Percentiles rank a stretch among this genome's conserved stretches.
Evolutionary conservation across 2,797 vertebrate species (phyloP).

Genomic region (Enteromius treurensis): DNA sequence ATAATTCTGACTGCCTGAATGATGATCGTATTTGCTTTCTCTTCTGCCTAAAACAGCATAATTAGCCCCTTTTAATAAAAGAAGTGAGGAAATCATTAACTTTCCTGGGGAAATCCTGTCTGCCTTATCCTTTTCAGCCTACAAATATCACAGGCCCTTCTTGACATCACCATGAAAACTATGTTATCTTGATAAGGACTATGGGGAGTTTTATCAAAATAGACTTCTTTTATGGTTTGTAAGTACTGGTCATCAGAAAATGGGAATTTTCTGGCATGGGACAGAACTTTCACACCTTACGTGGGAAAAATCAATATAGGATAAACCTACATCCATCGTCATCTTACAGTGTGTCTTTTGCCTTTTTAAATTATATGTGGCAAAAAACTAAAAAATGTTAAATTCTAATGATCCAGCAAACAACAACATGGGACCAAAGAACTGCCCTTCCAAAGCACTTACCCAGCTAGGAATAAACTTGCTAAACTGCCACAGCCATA

Average conservation of each 20-base stretch:
- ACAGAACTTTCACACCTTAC: neutral
- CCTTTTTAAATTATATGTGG: neutral
- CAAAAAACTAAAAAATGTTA: neutral
- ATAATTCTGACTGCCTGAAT: neutral
- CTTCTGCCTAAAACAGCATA: slow-evolving; percentile 27
- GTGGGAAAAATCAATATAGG: neutral
- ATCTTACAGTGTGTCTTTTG: neutral
- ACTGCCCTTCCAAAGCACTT: neutral
- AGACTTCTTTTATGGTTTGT: neutral
- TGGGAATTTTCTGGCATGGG: neutral
- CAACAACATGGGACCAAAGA: slow-evolving; percentile 9
- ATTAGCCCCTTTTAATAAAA: slow-evolving; percentile 56
- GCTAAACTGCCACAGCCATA: slow-evolving; percentile 48
- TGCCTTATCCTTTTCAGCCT: slow-evolving; percentile 30
- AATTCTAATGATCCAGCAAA: neutral
- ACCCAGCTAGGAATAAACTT: slow-evolving; percentile 45
- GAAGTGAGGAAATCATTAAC: slow-evolving; percentile 60
- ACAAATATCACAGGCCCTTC: slow-evolving; percentile 42
- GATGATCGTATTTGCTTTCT: slow-evolving; percentile 33
- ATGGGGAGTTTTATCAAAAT: neutral
- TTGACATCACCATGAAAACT: slow-evolving; percentile 45
- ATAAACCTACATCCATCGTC: neutral
- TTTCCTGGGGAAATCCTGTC: slow-evolving; percentile 55
- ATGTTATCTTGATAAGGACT: slow-evolving; percentile 52
- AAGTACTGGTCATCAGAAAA: neutral